These are phyloP conservation scores for Coregonus suidteri DNA, from an alignment of 2,797 vertebrate species.

Conservation along the genomic window DNA sequence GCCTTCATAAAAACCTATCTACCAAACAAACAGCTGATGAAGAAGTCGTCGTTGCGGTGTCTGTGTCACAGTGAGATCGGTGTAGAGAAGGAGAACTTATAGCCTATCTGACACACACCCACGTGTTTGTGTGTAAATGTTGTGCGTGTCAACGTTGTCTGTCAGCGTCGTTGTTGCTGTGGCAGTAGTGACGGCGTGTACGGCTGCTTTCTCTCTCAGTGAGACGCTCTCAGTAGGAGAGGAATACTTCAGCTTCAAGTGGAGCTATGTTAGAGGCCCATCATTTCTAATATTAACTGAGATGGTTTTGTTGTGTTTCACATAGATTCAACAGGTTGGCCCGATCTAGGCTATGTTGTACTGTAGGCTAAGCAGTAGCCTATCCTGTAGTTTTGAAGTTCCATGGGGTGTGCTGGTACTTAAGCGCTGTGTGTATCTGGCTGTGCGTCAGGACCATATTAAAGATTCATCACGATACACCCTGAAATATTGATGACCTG, in stretches of 20 bases:
- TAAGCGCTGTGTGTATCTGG: neutral
- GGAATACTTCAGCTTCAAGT: neutral
- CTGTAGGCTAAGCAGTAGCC: neutral
- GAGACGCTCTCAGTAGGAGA: neutral
- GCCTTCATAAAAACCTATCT: neutral
- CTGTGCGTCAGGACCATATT: conserved; percentile 40
- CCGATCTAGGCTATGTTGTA: no score
- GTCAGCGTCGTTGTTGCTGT: neutral
- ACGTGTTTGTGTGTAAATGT: no score
- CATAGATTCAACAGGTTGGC: neutral
- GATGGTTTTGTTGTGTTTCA: neutral
- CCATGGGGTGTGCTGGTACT: neutral
- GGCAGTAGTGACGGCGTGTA: neutral
- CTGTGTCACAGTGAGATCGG: neutral
- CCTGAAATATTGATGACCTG: conserved; percentile 65
- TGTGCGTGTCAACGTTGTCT: neutral
- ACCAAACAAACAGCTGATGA: neutral
- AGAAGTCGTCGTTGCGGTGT: neutral
- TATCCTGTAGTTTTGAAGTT: neutral
- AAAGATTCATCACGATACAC: conserved; percentile 63
- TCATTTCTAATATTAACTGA: neutral
- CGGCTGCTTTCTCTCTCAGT: neutral
- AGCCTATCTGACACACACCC: no score
- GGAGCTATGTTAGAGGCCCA: neutral
- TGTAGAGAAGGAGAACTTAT: neutral